These are phyloP conservation scores for Hozukius guyotensis DNA, from an alignment of 2,797 vertebrate species.

Conservation along the genomic window DNA sequence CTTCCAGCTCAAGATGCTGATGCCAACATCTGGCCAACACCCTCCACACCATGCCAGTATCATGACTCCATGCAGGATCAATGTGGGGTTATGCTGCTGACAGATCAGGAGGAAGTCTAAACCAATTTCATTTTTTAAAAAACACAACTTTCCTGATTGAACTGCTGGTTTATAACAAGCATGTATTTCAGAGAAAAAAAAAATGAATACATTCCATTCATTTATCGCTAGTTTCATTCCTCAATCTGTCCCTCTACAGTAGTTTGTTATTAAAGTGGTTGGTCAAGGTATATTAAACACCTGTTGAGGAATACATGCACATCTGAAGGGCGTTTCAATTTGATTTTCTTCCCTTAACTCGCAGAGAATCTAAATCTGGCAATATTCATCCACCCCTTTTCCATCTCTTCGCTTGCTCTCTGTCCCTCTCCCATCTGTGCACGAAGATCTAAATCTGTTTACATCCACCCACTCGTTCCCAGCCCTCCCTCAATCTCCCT, in stretches of 20 bases:
- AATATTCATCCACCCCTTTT: conserved; percentile 18
- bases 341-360: neutral
- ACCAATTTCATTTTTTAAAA: neutral
- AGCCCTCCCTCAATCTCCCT: conserved; percentile 6
- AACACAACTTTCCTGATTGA: neutral
- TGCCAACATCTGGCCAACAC: neutral
- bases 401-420: conserved; percentile 11
- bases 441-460: conserved; percentile 57
- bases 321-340: conserved; percentile 13
- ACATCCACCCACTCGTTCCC: conserved; percentile 14
- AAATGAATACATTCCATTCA: neutral
- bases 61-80: neutral
- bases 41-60: neutral
- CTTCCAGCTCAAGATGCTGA: neutral
- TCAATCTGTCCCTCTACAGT: neutral
- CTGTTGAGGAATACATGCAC: conserved; percentile 5
- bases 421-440: conserved; percentile 52
- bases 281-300: conserved; percentile 31
- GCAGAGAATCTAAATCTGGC: conserved; percentile 28
- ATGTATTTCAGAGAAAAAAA: neutral
- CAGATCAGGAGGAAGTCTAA: neutral
- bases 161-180: neutral
- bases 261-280: neutral
- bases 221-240: neutral
- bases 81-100: neutral